These are phyloP conservation scores for Phasianus colchicus DNA, from an alignment of 2,113 vertebrate genomes.

Conservation along the genomic window DNA sequence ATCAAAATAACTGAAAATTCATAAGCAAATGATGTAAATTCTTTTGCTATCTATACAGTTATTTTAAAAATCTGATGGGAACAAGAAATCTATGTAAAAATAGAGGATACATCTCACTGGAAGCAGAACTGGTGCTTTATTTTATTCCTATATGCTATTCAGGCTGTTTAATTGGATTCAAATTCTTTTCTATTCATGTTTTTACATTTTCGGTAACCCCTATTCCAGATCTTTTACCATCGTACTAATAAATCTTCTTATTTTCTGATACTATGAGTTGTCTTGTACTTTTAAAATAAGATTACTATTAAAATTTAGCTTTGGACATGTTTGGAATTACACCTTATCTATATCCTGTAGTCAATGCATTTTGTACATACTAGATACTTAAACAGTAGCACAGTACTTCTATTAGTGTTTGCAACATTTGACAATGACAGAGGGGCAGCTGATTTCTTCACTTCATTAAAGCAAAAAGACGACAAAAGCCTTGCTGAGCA, in stretches of 20 bases:
- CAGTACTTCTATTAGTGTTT: background rate
- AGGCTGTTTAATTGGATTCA: background rate
- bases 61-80: constrained; percentile 5
- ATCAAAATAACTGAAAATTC: constrained; percentile 31
- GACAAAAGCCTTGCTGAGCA: background rate
- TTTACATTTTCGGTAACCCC: background rate
- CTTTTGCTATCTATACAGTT: background rate
- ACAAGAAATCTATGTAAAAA: constrained; percentile 9
- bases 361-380: background rate
- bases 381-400: background rate
- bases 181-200: background rate
- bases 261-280: background rate
- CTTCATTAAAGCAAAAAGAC: background rate
- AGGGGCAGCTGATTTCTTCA: background rate
- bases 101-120: background rate
- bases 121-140: background rate
- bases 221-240: background rate
- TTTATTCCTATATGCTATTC: background rate
- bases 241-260: background rate
- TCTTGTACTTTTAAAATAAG: background rate
- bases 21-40: background rate
- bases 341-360: background rate
- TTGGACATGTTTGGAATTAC: background rate
- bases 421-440: background rate
- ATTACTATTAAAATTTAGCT: background rate